phyloP scores from a whole-genome alignment of 1,140 invertebrate genomes.

The Eueides isabella region DNA sequence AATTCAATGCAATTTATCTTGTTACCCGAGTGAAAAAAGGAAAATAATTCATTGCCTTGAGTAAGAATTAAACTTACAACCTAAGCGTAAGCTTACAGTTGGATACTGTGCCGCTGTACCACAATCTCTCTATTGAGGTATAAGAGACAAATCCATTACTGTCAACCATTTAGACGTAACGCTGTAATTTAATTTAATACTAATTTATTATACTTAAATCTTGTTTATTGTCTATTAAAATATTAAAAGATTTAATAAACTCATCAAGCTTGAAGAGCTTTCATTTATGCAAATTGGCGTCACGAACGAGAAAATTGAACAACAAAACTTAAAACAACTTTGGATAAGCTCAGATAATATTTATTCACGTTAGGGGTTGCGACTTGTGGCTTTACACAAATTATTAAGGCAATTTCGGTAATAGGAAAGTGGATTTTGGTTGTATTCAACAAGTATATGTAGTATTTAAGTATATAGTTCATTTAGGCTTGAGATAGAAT shows the following conservation, averaged over 20 bases:
- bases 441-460: no score
- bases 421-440: neutral
- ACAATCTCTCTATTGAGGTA: no score
- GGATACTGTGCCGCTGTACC: no score
- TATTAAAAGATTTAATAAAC: constrained; percentile 18
- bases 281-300: constrained; percentile 18
- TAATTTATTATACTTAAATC: neutral
- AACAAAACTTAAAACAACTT: constrained; percentile 14
- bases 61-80: no score
- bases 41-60: no score
- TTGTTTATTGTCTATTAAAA: constrained; percentile 6
- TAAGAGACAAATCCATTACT: no score
- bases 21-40: no score
- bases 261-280: constrained; percentile 9
- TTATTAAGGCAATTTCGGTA: neutral
- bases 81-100: no score
- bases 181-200: neutral
- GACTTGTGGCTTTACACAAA: neutral
- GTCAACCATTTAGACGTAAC: no score
- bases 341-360: constrained; percentile 8
- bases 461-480: no score
- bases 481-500: no score
- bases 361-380: constrained; percentile 4
- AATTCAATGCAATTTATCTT: no score
- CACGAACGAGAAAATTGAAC: constrained; percentile 16